Conservation (phyloP, 2,113 vertebrate genomes). For the Carlito syrichta region DNA sequence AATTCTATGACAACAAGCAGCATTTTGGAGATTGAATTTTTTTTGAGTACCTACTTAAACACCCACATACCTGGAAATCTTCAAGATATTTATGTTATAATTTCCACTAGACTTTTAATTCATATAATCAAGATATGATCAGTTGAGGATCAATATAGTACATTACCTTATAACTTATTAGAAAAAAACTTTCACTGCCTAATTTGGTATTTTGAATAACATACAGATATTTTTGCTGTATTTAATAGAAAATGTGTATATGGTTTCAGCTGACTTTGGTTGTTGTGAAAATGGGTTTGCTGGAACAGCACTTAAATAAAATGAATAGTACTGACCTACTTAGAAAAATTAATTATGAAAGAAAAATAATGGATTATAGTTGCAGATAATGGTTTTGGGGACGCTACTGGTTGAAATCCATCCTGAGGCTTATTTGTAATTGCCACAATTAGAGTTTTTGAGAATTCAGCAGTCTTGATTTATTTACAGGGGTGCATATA, state of each 20-base stretch:
- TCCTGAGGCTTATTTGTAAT: constrained; percentile 81
- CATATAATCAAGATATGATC: not conserved
- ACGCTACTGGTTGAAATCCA: constrained; percentile 74
- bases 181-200: not conserved
- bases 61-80: not conserved
- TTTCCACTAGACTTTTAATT: not conserved
- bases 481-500: constrained; percentile 64
- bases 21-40: not conserved
- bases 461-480: constrained; percentile 67
- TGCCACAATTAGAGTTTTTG: constrained; percentile 74
- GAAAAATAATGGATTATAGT: constrained; percentile 81
- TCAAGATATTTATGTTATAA: not conserved
- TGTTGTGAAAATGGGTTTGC: constrained; percentile 64
- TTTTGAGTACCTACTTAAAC: not conserved
- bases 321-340: constrained; percentile 80
- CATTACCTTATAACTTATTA: not conserved
- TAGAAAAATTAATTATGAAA: constrained; percentile 83
- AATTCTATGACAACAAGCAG: not conserved
- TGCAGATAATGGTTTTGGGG: constrained; percentile 82
- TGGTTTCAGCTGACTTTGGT: constrained; percentile 60
- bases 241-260: constrained; percentile 57
- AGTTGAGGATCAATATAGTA: not conserved
- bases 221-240: constrained; percentile 43
- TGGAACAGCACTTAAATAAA: constrained; percentile 63
- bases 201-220: not conserved